These are phyloP conservation scores for Thalassarche chlororhynchos DNA, from an alignment of 2,113 vertebrate genomes.

Conservation along the genomic window DNA sequence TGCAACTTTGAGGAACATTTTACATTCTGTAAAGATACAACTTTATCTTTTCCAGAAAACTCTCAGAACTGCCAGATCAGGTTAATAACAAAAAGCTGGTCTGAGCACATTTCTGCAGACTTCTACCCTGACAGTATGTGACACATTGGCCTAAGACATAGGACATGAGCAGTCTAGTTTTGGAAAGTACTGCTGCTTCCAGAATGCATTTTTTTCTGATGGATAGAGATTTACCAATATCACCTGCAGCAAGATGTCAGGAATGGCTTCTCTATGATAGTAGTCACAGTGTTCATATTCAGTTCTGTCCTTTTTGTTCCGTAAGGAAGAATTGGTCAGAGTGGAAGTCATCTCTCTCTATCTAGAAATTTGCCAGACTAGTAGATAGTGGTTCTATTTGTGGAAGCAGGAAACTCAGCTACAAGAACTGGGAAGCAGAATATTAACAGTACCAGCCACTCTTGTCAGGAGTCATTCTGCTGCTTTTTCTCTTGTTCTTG, in stretches of 20 bases:
- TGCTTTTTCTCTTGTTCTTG: background rate
- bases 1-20: background rate
- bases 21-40: background rate
- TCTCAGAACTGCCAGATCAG: background rate
- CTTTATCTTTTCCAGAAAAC: background rate
- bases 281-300: accelerated
- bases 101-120: background rate
- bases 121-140: background rate
- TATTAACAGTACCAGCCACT: background rate
- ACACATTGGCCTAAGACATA: background rate
- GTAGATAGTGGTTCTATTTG: background rate
- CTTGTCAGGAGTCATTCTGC: background rate
- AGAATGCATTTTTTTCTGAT: background rate
- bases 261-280: background rate
- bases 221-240: background rate
- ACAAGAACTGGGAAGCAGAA: background rate
- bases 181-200: background rate
- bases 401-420: background rate
- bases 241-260: background rate
- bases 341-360: background rate
- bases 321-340: background rate
- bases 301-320: background rate
- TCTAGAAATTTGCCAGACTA: background rate
- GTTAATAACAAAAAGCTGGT: background rate
- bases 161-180: background rate